These are phyloP conservation scores for Druceiella hillmani DNA, from an alignment of 2,888 invertebrate genomes.

Conservation along the genomic window DNA sequence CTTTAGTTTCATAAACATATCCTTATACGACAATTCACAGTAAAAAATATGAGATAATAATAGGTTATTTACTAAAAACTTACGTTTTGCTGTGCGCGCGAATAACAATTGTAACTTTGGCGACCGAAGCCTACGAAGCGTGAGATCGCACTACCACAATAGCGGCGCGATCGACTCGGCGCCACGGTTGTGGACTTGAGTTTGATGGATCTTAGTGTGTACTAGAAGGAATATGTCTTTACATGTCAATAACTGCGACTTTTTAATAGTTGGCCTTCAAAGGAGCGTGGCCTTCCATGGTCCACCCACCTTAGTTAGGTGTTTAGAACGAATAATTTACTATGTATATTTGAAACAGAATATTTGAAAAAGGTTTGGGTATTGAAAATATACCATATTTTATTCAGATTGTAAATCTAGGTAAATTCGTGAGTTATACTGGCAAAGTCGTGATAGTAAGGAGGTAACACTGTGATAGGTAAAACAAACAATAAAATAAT, in stretches of 20 bases:
- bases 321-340: too few species aligned
- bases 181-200: slow-evolving; percentile 15
- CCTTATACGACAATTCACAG: slow-evolving; percentile 21
- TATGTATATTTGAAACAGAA: too few species aligned
- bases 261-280: slow-evolving; percentile 11
- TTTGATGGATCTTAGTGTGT: slow-evolving; percentile 15
- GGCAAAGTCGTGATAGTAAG: too few species aligned
- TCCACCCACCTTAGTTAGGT: too few species aligned
- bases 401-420: too few species aligned
- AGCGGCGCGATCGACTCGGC: slow-evolving; percentile 14
- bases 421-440: too few species aligned
- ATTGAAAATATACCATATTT: too few species aligned
- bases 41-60: slow-evolving; percentile 19
- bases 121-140: slow-evolving; percentile 18
- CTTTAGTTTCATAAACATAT: slow-evolving; percentile 15
- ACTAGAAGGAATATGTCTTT: slow-evolving; percentile 14
- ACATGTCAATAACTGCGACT: slow-evolving; percentile 15
- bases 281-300: too few species aligned
- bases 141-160: slow-evolving; percentile 13
- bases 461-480: too few species aligned
- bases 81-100: slow-evolving; percentile 14
- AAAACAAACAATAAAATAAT: too few species aligned
- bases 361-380: too few species aligned
- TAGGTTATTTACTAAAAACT: slow-evolving; percentile 14
- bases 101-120: too few species aligned